Evolutionary conservation across 1,140 invertebrate species (phyloP), one percentile per base, ranked within the genome.

Genomic region (Rhopalosiphum maidis): DNA sequence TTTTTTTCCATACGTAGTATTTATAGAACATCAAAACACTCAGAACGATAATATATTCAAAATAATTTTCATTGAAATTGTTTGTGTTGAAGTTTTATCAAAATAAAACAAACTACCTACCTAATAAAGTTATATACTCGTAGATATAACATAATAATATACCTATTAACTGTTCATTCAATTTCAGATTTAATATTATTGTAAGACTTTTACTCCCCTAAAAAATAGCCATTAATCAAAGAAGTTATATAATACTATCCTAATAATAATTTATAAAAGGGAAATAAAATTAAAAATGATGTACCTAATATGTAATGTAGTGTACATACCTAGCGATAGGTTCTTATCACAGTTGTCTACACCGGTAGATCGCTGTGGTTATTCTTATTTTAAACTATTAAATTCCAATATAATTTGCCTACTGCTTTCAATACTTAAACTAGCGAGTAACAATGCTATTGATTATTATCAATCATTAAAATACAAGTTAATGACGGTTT

Each of bases 131-230:
- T 60, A 30, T 30, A 60, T 11, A 25, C 25, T 3, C 11, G 11
- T 46, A 46, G 55, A 8, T 60, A 60, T 15, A 30, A n/a, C 55
- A 46, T 46, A 46, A 60, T 11, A 68, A 68, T 68, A 60, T 30
- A 60, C 25, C 25, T 30, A 60, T 68, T 68, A 68, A 68, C 60
- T 68, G 60, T n/a, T 77, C 41, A 41, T 43, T 86, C 23, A 30
- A 86, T 46, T 30, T 15, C 41, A 30, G 41, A 86, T 30, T 46
- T n/a, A 86, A 43, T 85, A 85, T 15, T 25, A 21, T 35, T 55
- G n/a, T 89, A 89, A 89, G 88, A 89, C 51, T 89, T 89, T 89
- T 55, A 55, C 88, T 89, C 88, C 88, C 88, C 88, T 25, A 55
- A 54, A 89, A 54, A 89, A 54, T 89, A 89, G n/a, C 48, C 23